phyloP scores from a whole-genome alignment of 2,113 vertebrate species.

The Hyperoodon ampullatus region DNA sequence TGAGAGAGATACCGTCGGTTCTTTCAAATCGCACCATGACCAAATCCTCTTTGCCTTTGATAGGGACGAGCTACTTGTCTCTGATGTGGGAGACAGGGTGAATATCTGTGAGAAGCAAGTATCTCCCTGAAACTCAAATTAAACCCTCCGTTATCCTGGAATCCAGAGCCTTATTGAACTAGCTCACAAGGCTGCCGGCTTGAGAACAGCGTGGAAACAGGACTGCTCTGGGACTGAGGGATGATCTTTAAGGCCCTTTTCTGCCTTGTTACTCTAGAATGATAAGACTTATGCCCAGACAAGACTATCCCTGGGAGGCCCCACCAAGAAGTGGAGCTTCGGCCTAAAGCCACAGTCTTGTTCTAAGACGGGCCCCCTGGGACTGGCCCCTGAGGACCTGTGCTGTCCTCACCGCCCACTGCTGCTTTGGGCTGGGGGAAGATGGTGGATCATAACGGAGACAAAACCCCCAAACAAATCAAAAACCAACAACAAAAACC shows the following conservation, averaged over 20 bases:
- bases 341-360: not conserved
- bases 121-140: not conserved
- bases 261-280: not conserved
- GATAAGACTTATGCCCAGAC: not conserved
- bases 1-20: not conserved
- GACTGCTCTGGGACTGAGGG: not conserved
- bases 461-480: not conserved
- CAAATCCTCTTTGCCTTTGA: not conserved
- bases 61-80: not conserved
- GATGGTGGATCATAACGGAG: not conserved
- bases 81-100: accelerated
- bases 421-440: not conserved
- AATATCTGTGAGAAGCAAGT: not conserved
- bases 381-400: not conserved
- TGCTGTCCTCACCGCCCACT: too few species aligned
- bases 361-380: not conserved
- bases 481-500: not conserved
- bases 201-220: not conserved
- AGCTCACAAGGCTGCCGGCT: not conserved
- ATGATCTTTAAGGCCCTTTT: not conserved
- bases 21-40: not conserved
- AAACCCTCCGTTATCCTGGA: not conserved
- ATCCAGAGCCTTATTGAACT: not conserved
- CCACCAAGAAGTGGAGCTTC: not conserved
- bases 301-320: not conserved